Base-by-base conservation (phyloP, 2,888 invertebrate genomes). In the Darwinula stevensoni region DNA sequence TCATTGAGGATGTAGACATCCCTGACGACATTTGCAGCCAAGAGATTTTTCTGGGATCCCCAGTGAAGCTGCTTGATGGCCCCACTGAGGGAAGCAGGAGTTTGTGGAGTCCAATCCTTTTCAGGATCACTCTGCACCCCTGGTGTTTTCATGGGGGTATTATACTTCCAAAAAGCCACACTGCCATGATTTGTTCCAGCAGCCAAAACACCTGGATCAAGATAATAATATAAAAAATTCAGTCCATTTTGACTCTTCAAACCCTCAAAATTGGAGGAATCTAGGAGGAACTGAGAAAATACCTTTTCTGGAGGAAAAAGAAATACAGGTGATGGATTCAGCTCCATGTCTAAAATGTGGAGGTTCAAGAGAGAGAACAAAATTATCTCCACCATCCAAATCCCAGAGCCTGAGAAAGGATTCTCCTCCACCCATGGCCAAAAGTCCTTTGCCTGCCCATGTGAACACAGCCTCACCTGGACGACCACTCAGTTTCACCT, bases 351-450 rank as follows among this genome's bases (percentile, higher is more conserved):
- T 29, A 13, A 32, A 33, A 14, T 16, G 13, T 5, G 30, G 35
- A 13, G 35, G 34, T 17, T 37, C 66, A 26, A 69, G 47, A 31
- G 50, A 67, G 15, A 86, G 51, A 2, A 82, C 63, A 50, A 73
- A 82, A 51, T 84, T 91, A 44, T 91, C 86, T 34, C 86, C 82
- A 16, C 70, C 70, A 31, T 84, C 74, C 41, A 91, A 65, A 48
- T 94, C 82, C 88, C 88, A 94, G 41, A 91, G 63, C 40, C 88
- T 66, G 16, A 78, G 66, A 11, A 65, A 56, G 37, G 73, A 58
- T 44, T 88, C 88, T 47, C 67, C 70, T 26, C 71, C 68, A 31
- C 71, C 61, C 36, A 76, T 65, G 2, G 75, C 78, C 34, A 82
- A 47, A 9, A 64, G 56, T 29, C 64, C 66, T 36, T 54, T 57